Percentiles rank a stretch among this genome's conserved stretches.
Evolutionary conservation across 2,113 vertebrate genomes (phyloP).

Genomic region (Meleagris gallopavo): DNA sequence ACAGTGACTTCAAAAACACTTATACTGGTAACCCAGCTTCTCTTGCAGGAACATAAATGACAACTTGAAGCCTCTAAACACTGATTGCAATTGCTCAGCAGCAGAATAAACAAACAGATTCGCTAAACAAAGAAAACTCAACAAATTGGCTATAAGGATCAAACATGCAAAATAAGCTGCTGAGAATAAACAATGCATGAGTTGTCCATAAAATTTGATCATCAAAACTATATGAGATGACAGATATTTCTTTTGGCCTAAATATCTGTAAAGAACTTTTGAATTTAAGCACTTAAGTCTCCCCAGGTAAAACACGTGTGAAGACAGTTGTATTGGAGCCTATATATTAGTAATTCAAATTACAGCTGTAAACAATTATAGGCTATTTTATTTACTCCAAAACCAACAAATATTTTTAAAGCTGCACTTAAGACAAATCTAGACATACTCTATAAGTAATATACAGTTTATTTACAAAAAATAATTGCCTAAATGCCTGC

Average conservation of each 20-base stretch:
- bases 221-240: neutral
- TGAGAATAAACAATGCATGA: neutral
- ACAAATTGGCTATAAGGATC: neutral
- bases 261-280: neutral
- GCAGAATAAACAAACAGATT: neutral
- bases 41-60: neutral
- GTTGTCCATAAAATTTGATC: neutral
- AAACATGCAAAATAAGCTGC: neutral
- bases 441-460: neutral
- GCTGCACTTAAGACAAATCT: neutral
- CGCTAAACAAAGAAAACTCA: neutral
- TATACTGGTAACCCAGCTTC: neutral
- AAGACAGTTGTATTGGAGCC: neutral
- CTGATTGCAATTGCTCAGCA: neutral
- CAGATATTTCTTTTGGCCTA: neutral
- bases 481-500: neutral
- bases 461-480: neutral
- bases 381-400: neutral
- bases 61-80: neutral
- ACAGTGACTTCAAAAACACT: neutral
- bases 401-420: conserved; percentile 6
- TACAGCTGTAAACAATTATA: neutral
- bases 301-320: neutral
- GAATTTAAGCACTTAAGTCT: neutral
- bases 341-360: neutral